These are phyloP conservation scores for Coenobita brevimanus DNA, from an alignment of 1,140 invertebrate species.

Conservation along the genomic window DNA sequence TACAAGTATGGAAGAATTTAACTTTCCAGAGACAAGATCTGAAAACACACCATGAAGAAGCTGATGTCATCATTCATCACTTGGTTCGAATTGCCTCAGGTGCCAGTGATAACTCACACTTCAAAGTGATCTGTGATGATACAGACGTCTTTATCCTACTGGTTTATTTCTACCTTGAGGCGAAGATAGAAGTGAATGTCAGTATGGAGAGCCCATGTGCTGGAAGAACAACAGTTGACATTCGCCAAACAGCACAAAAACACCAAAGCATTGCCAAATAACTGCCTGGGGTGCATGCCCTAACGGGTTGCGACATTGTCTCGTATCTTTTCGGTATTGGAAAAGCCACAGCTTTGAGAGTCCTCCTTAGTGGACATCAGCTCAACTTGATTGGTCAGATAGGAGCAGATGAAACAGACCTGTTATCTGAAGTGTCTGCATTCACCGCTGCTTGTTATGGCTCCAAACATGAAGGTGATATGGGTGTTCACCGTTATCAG, in stretches of 20 bases:
- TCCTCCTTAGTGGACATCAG: not conserved
- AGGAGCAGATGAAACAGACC: not conserved
- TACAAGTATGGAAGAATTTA: too few species aligned
- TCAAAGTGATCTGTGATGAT: conserved; percentile 18
- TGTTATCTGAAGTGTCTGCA: not conserved
- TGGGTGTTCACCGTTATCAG: not conserved
- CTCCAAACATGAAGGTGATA: not conserved
- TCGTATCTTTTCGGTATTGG: not conserved
- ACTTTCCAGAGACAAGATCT: not conserved
- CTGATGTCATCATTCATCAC: not conserved
- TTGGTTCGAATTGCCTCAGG: not conserved
- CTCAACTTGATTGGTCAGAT: conserved; percentile 6
- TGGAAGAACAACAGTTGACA: conserved; percentile 1
- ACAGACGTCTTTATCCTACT: conserved; percentile 10
- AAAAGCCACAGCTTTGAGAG: not conserved
- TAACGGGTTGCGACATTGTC: conserved; percentile 14
- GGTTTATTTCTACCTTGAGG: conserved; percentile 17
- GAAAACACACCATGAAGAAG: not conserved
- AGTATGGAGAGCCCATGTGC: not conserved
- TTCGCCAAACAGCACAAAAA: not conserved
- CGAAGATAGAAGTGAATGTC: not conserved
- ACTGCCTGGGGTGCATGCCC: not conserved
- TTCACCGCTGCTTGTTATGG: conserved; percentile 20
- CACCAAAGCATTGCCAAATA: not conserved
- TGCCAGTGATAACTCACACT: conserved; percentile 7